Percentiles rank a stretch among this genome's conserved stretches.
Evolutionary conservation across 1,140 invertebrate genomes (phyloP).

Genomic region (Atta colombica): DNA sequence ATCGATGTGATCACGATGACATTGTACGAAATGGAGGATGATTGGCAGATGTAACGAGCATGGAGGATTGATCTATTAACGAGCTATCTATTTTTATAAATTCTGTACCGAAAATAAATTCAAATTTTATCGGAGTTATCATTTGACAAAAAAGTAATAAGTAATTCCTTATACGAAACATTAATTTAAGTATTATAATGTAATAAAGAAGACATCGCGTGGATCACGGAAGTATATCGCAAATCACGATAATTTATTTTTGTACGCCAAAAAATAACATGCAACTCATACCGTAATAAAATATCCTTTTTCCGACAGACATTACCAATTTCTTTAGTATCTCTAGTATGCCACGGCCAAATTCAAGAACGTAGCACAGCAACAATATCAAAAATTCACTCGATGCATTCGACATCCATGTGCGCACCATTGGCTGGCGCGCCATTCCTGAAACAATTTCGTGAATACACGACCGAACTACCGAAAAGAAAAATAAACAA

Average conservation of each 20-base stretch:
- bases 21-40: background rate
- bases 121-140: background rate
- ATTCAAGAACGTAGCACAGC: constrained; percentile 35
- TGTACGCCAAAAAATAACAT: background rate
- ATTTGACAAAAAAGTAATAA: background rate
- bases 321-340: constrained; percentile 37
- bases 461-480: background rate
- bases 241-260: background rate
- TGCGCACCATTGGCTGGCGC: background rate
- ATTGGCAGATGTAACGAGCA: background rate
- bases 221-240: background rate
- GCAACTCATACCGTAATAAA: background rate
- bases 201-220: background rate
- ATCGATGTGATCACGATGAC: background rate
- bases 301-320: background rate
- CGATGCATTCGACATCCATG: constrained; percentile 10
- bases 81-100: background rate
- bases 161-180: background rate
- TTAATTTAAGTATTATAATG: background rate
- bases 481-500: background rate
- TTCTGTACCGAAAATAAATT: background rate
- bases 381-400: constrained; percentile 42
- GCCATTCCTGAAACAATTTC: background rate
- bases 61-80: background rate
- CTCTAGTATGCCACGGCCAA: constrained; percentile 18